A percentile compares a stretch with the other conserved stretches of the same genome.
phyloP scores from a whole-genome alignment of 2,113 vertebrate genomes.

The Vulpes vulpes region DNA sequence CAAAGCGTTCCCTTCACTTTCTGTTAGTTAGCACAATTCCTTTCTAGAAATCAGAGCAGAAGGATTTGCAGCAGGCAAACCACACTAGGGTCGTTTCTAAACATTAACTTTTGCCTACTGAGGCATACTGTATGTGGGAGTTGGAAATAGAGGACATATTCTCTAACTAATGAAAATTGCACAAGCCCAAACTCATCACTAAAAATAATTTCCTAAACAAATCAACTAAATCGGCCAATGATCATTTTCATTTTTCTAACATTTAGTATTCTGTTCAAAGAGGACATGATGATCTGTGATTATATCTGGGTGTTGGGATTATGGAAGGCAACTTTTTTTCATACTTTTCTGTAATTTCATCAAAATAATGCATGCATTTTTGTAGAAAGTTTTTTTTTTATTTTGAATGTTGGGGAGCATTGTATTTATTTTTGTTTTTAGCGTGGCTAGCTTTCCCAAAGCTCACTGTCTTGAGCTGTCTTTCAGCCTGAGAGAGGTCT shows the following conservation, averaged over 20 bases:
- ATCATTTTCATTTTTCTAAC: slow-evolving; percentile 72
- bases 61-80: slow-evolving; percentile 17
- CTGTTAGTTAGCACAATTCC: neutral
- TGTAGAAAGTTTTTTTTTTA: neutral
- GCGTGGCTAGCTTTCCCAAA: neutral
- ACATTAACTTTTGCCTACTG: slow-evolving; percentile 21
- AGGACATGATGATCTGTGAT: slow-evolving; percentile 1
- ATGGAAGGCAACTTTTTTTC: neutral
- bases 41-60: neutral
- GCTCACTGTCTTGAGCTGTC: neutral
- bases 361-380: neutral
- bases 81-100: neutral
- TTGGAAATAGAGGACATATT: slow-evolving; percentile 52
- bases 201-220: slow-evolving; percentile 60
- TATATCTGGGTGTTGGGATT: neutral
- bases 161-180: slow-evolving; percentile 60
- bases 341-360: slow-evolving; percentile 33
- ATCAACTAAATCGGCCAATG: slow-evolving; percentile 1
- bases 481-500: slow-evolving; percentile 10
- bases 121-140: slow-evolving; percentile 18
- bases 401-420: neutral
- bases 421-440: slow-evolving; percentile 58
- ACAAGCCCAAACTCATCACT: slow-evolving; percentile 65
- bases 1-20: slow-evolving; percentile 46
- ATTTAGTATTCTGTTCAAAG: slow-evolving; percentile 72